Percentiles rank a stretch among this genome's conserved stretches.
Conservation (phyloP, 64 coral and sea anemone genomes). For the Montipora cactus region DNA sequence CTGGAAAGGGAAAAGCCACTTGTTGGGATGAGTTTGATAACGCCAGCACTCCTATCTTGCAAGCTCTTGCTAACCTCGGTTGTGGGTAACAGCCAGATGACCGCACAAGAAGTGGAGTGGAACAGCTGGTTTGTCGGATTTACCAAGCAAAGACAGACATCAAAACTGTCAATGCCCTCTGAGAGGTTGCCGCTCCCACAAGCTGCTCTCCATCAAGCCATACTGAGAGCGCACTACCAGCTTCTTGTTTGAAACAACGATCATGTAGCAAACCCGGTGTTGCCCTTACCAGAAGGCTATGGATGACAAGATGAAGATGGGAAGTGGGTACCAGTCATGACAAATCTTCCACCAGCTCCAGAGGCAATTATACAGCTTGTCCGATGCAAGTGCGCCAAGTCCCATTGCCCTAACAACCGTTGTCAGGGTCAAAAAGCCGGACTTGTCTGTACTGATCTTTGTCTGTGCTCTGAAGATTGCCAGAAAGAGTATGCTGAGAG, state of each 20-base stretch:
- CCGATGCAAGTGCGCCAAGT: slow-evolving; percentile 62
- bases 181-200: too few relatives aligned
- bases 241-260: slow-evolving; percentile 58
- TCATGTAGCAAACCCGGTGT: slow-evolving; percentile 53
- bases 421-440: slow-evolving; percentile 65
- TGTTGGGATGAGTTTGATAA: slow-evolving; percentile 58
- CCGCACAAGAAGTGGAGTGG: slow-evolving; percentile 33
- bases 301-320: slow-evolving; percentile 65
- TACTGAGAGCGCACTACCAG: slow-evolving; percentile 58
- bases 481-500: slow-evolving; percentile 58
- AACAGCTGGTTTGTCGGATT: slow-evolving; percentile 44
- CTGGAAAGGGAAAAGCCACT: slow-evolving; percentile 53
- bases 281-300: slow-evolving; percentile 63
- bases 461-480: slow-evolving; percentile 56
- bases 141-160: slow-evolving; percentile 58
- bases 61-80: slow-evolving; percentile 58
- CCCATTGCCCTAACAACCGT: slow-evolving; percentile 50
- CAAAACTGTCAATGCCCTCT: background rate
- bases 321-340: slow-evolving; percentile 69
- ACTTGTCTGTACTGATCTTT: slow-evolving; percentile 58
- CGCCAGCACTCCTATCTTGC: slow-evolving; percentile 46
- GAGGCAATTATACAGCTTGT: slow-evolving; percentile 66
- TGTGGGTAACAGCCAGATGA: slow-evolving; percentile 54
- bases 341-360: slow-evolving; percentile 49
- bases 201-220: too few relatives aligned